Conservation (phyloP, 2,888 invertebrate species). For the Drosophila helvetica region DNA sequence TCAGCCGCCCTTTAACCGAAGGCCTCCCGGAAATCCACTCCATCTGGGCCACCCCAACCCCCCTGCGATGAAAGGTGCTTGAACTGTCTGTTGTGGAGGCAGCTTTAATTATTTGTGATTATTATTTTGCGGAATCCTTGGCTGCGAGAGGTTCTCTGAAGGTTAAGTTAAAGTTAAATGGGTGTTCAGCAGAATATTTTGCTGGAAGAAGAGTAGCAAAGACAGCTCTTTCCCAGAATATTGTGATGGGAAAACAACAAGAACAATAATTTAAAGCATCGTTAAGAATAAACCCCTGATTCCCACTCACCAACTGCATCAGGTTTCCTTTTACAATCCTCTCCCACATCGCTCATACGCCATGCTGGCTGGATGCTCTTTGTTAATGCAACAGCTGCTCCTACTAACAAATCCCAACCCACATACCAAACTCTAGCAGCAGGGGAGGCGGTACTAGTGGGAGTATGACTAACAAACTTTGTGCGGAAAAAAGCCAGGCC, state of each 20-base stretch:
- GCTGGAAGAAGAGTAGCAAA: background rate
- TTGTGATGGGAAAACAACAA: background rate
- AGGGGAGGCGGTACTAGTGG: constrained; percentile 1
- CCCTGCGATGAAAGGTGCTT: constrained; percentile 31
- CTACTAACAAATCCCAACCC: constrained; percentile 16
- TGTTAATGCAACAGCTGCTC: constrained; percentile 40
- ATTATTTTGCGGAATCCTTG: constrained; percentile 8
- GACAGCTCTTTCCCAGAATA: constrained; percentile 5
- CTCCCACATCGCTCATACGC: constrained; percentile 30
- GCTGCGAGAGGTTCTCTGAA: constrained; percentile 47
- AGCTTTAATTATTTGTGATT: constrained; percentile 65
- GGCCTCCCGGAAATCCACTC: background rate
- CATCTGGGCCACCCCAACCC: background rate
- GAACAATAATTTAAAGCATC: background rate
- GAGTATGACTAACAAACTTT: constrained; percentile 25
- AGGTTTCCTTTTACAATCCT: background rate
- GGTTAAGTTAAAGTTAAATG: constrained; percentile 70
- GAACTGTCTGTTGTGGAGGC: constrained; percentile 47
- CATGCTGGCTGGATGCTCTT: constrained; percentile 7
- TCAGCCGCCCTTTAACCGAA: background rate
- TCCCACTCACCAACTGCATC: background rate
- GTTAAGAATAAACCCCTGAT: background rate
- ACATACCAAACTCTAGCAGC: constrained; percentile 16
- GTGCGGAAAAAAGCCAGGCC: background rate
- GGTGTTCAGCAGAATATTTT: constrained; percentile 6